These are phyloP conservation scores for Asbolus verrucosus DNA, from an alignment of 1,140 invertebrate genomes.

Conservation along the genomic window DNA sequence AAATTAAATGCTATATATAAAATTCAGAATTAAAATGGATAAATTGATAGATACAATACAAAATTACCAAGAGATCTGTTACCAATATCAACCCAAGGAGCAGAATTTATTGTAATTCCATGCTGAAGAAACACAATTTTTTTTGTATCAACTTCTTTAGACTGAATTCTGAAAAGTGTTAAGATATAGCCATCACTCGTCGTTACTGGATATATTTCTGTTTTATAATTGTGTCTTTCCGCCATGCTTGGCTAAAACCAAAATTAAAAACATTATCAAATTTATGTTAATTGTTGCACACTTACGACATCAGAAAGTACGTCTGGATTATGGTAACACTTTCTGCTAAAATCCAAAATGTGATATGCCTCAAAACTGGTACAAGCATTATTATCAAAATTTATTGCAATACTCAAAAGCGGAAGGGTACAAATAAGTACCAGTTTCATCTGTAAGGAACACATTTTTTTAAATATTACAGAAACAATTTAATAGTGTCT, in stretches of 20 bases:
- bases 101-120: slow-evolving; percentile 3
- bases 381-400: slow-evolving; percentile 1
- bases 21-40: not conserved
- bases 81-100: slow-evolving; percentile 4
- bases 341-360: not conserved
- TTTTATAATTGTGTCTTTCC: slow-evolving; percentile 69
- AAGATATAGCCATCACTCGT: slow-evolving; percentile 5
- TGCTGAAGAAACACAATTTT: slow-evolving; percentile 15
- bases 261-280: no score
- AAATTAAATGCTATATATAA: slow-evolving; percentile 11
- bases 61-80: slow-evolving; percentile 9
- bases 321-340: slow-evolving; percentile 24
- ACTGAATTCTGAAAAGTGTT: not conserved
- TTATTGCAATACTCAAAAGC: not conserved
- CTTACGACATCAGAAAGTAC: slow-evolving; percentile 41
- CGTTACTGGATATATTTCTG: slow-evolving; percentile 32
- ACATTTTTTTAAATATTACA: no score
- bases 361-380: not conserved
- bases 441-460: no score
- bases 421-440: no score
- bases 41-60: not conserved
- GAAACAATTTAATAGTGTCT: no score
- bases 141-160: not conserved
- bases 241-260: slow-evolving; percentile 68
- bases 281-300: not conserved